Evolutionary conservation across 2,113 vertebrate species (phyloP), one percentile per base, ranked within the genome.

Genomic region (Clarias gariepinus): DNA sequence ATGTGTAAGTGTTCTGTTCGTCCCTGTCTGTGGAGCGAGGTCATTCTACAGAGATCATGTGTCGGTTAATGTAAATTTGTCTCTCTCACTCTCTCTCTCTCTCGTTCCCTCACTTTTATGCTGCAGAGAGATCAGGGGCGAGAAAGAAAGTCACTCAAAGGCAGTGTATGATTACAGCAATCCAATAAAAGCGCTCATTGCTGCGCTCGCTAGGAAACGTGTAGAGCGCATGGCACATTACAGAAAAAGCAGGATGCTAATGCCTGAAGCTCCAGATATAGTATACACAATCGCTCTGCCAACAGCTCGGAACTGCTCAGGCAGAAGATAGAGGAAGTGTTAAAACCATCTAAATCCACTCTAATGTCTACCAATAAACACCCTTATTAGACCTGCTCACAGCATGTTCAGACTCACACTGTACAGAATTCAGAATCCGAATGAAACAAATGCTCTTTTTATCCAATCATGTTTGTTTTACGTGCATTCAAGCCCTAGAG

Each of bases 141-240:
- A 64, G 58, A 76, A 23, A 57, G 47, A 18, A 66, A 89, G 83
- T 83, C 77, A 86, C 69, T 86, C 63, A 33, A 52, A 83, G 79
- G 78, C 66, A 64, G 89, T 79, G 89, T 88, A 87, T 66, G 86
- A 90, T 91, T 90, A 89, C 85, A 86, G 58, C 83, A 87, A 88
- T 86, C 77, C 90, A 91, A 90, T 91, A 88, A 92, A 90, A 89
- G 82, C 28, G 63, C 81, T 91, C 87, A 89, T 87, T 88, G 87
- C 85, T 85, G 76, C 83, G 86, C 84, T 86, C 83, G 76, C 83
- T 85, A 86, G 74, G 87, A 87, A 88, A 82, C 58, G 85, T 69
- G 69, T 82, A 66, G 73, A 64, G 71, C 73, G 86, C 76, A 81
- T 78, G 88, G 79, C 57, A 81, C 85, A 79, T 85, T 88, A 88